These are phyloP conservation scores for Cheilosia vulpina DNA, from an alignment of 2,888 invertebrate genomes.

Conservation along the genomic window DNA sequence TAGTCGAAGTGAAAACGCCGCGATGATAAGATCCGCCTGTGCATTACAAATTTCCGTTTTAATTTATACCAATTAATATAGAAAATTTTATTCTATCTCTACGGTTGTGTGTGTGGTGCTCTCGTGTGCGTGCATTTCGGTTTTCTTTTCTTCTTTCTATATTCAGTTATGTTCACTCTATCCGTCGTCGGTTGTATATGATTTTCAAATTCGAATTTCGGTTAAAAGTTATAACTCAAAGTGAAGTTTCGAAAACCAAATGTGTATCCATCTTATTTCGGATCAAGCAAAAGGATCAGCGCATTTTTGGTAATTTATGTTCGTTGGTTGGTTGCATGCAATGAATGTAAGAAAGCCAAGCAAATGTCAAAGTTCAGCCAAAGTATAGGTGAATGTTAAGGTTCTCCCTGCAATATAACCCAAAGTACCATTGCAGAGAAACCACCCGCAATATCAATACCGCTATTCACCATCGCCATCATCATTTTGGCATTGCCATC, in stretches of 20 bases:
- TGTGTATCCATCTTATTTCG: not conserved
- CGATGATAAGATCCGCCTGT: constrained; percentile 74
- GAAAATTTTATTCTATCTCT: constrained; percentile 49
- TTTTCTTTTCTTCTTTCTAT: constrained; percentile 22
- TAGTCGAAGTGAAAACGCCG: constrained; percentile 75
- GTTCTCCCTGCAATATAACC: constrained; percentile 56
- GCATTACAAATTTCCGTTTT: constrained; percentile 72
- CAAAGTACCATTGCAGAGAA: constrained; percentile 43
- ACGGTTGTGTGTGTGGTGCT: constrained; percentile 67
- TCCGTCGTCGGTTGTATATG: constrained; percentile 21
- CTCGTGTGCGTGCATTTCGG: constrained; percentile 64
- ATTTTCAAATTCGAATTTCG: constrained; percentile 34
- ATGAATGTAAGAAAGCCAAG: constrained; percentile 43
- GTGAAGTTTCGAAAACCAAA: not conserved
- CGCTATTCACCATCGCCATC: constrained; percentile 21
- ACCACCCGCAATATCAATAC: constrained; percentile 49
- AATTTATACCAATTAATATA: constrained; percentile 72
- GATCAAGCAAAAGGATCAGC: not conserved
- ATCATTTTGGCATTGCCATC: constrained; percentile 32
- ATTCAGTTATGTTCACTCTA: constrained; percentile 7
- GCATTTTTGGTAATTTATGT: not conserved
- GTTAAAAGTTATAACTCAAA: constrained; percentile 30
- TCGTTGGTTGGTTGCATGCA: constrained; percentile 7
- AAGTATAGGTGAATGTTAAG: constrained; percentile 59
- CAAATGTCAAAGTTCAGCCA: constrained; percentile 66